Conservation (phyloP, 1,140 invertebrate genomes). For the Euwallacea similis region DNA sequence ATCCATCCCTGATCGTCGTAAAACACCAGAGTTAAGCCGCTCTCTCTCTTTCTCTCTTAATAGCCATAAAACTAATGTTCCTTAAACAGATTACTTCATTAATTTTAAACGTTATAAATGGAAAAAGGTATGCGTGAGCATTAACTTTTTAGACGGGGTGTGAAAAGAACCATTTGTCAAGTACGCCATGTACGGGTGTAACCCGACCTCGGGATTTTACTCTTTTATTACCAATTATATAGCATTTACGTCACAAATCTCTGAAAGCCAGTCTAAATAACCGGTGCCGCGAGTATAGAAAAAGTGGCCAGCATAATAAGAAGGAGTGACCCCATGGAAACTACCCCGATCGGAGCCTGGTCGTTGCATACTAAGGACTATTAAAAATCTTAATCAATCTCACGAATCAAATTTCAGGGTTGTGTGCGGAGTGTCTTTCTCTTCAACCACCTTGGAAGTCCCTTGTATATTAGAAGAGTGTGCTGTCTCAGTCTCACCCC, state of each 20-base stretch:
- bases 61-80: constrained; percentile 29
- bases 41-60: constrained; percentile 8
- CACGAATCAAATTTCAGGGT: too few relatives aligned
- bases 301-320: too few relatives aligned
- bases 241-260: neutral
- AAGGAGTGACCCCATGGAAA: too few relatives aligned
- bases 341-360: too few relatives aligned
- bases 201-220: constrained; percentile 2
- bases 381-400: too few relatives aligned
- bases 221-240: neutral
- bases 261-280: neutral
- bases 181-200: constrained; percentile 8
- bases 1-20: constrained; percentile 7
- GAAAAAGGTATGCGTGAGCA: constrained; percentile 28
- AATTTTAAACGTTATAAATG: constrained; percentile 37
- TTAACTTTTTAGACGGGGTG: constrained; percentile 31
- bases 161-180: constrained; percentile 38
- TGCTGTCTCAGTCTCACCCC: too few relatives aligned
- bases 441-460: too few relatives aligned
- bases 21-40: constrained; percentile 12
- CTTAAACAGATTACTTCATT: constrained; percentile 36
- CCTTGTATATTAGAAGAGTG: too few relatives aligned
- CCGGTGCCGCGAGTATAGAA: neutral
- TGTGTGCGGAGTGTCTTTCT: too few relatives aligned
- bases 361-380: too few relatives aligned